Evolutionary conservation across 2,113 vertebrate species (phyloP), one percentile per base, ranked within the genome.

Genomic region (Anoplopoma fimbria): DNA sequence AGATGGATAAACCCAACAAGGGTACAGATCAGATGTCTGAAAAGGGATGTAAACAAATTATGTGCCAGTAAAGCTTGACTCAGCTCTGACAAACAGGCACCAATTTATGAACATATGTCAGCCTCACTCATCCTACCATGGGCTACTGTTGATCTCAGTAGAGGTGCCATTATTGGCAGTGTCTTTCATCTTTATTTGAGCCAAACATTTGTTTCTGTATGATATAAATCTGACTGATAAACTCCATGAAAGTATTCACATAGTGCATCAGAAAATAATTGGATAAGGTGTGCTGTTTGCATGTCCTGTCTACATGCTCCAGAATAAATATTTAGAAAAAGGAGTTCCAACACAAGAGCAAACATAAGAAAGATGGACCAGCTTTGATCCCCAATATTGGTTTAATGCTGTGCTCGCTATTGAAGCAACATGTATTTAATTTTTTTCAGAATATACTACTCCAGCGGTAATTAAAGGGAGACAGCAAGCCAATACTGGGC

Each of bases 11-110:
- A 69, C 38, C 34, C 62, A 61, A 15, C 31, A 73, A 14, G 36
- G 67, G 55, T 53, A 38, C 64, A 64, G 45, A 87, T 85, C 68
- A 85, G 45, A 81, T 75, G n/a, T 75, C 75, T 77, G 65, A 57
- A 45, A 73, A 4, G 29, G 13, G 40, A 57, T 53, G n/a, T 76
- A 70, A 81, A 79, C 70, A 72, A 61, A 76, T 82, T n/a, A 47
- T 73, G 55, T 77, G 65, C 57, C 70, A 73, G 49, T 69, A 78
- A 57, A 69, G 25, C 51, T 71, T 53, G 62, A 88, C 34, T 72
- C 60, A 51, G 42, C 70, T 64, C 72, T 81, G 69, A 75, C 64
- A 27, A 83, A 69, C 77, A 77, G 80, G 76, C 19, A 13, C 29
- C 47, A 36, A 40, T 67, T 70, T 34, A 23, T 79, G 62, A 78